Percentiles rank a stretch among this genome's conserved stretches.
phyloP scores from a whole-genome alignment of 2,888 invertebrate species.

The Gortyna flavago region DNA sequence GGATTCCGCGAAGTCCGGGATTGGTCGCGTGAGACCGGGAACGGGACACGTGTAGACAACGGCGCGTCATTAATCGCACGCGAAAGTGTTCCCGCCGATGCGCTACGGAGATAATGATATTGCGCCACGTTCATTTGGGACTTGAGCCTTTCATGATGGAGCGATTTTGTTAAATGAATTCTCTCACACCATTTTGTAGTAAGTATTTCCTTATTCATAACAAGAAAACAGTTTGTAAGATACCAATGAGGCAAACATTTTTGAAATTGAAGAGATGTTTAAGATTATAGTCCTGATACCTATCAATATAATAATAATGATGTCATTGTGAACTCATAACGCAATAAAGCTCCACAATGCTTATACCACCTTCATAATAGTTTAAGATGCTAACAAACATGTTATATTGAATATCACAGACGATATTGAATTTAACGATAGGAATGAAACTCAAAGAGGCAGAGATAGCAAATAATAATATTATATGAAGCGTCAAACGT shows the following conservation, averaged over 20 bases:
- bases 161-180: constrained; percentile 34
- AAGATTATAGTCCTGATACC: background rate
- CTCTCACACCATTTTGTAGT: constrained; percentile 17
- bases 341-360: background rate
- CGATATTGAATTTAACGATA: constrained; percentile 15
- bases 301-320: background rate
- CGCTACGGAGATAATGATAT: constrained; percentile 48
- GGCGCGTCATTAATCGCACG: constrained; percentile 64
- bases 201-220: constrained; percentile 11
- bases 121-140: constrained; percentile 49
- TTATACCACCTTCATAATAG: background rate
- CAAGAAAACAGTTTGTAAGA: background rate
- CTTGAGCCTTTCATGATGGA: constrained; percentile 34
- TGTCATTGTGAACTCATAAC: background rate
- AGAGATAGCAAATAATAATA: constrained; percentile 24
- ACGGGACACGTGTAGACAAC: constrained; percentile 64
- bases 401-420: constrained; percentile 5
- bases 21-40: constrained; percentile 63
- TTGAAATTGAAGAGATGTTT: background rate
- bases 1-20: constrained; percentile 70
- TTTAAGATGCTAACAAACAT: background rate
- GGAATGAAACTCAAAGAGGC: constrained; percentile 11
- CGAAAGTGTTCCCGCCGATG: constrained; percentile 57
- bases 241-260: constrained; percentile 2
- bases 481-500: constrained; percentile 20